Evolutionary conservation across 2,888 invertebrate genomes (phyloP).

Genomic region (Neoascia interrupta): DNA sequence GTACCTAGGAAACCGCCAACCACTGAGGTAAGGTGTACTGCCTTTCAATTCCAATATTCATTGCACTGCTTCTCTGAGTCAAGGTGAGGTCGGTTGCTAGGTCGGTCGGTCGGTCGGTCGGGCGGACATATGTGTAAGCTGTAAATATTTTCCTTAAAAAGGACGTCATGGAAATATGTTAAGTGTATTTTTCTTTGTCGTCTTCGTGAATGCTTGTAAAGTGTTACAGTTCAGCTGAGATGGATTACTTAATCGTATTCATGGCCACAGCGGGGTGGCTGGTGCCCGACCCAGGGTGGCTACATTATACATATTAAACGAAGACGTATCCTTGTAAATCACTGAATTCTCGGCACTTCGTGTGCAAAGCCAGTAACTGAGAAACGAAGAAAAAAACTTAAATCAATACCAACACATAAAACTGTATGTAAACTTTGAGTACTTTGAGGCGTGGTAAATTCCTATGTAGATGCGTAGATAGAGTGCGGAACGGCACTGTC

Average conservation of each 20-base stretch:
- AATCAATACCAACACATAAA: slow-evolving; percentile 53
- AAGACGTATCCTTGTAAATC: slow-evolving; percentile 55
- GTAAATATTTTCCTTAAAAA: slow-evolving; percentile 62
- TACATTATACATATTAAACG: slow-evolving; percentile 46
- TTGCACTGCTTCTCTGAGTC: slow-evolving; percentile 38
- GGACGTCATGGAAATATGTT: slow-evolving; percentile 68
- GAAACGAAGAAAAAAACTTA: slow-evolving; percentile 26
- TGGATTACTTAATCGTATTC: slow-evolving; percentile 69
- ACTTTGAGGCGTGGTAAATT: slow-evolving; percentile 60
- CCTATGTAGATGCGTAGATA: slow-evolving; percentile 42
- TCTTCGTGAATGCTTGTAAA: slow-evolving; percentile 58
- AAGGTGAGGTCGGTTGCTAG: slow-evolving; percentile 64
- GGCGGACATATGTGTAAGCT: slow-evolving; percentile 51
- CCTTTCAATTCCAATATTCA: slow-evolving; percentile 45
- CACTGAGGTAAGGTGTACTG: background rate
- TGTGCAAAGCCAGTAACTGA: background rate
- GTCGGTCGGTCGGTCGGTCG: no score
- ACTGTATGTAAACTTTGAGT: slow-evolving; percentile 48
- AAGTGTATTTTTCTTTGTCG: slow-evolving; percentile 65
- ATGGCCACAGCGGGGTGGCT: slow-evolving; percentile 46
- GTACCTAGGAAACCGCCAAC: background rate
- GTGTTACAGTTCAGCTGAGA: slow-evolving; percentile 69
- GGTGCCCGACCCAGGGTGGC: slow-evolving; percentile 30
- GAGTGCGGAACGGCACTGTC: slow-evolving; percentile 4
- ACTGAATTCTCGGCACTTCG: slow-evolving; percentile 31